These are phyloP conservation scores for Metaphire vulgaris DNA, from an alignment of 1,140 invertebrate genomes.

Conservation along the genomic window DNA sequence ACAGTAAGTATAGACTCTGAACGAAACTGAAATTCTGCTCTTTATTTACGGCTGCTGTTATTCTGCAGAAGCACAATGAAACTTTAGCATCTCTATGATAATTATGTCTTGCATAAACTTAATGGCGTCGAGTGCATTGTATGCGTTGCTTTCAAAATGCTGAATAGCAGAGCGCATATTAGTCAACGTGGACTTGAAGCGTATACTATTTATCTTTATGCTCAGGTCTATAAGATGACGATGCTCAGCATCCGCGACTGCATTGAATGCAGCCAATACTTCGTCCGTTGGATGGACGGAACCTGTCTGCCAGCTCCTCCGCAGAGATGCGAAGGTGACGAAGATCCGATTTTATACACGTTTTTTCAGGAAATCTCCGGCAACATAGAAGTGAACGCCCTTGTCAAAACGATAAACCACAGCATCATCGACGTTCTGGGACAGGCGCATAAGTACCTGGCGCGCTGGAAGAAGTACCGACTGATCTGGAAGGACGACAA, in stretches of 20 bases:
- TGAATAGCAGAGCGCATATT: too few relatives aligned
- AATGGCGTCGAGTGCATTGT: too few relatives aligned
- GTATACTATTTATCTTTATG: background rate
- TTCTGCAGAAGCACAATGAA: too few relatives aligned
- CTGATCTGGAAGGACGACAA: constrained; percentile 77
- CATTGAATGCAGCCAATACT: constrained; percentile 46
- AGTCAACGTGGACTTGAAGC: too few relatives aligned
- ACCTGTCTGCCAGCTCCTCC: constrained; percentile 67
- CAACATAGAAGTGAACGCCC: background rate
- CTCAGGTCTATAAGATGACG: constrained; percentile 60
- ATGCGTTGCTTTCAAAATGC: too few relatives aligned
- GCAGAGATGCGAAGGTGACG: constrained; percentile 55
- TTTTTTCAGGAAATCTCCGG: background rate
- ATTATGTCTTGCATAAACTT: too few relatives aligned
- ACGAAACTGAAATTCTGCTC: too few relatives aligned
- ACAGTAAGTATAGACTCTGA: too few relatives aligned
- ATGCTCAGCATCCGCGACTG: constrained; percentile 51
- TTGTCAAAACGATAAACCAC: background rate
- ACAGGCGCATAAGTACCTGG: constrained; percentile 43
- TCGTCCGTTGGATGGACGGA: constrained; percentile 73
- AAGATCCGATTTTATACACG: constrained; percentile 54
- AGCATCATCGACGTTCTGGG: background rate
- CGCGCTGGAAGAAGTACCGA: constrained; percentile 68
- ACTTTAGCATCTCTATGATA: too few relatives aligned
- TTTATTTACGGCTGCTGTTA: too few relatives aligned